A percentile compares a stretch with the other conserved stretches of the same genome.
Conservation (phyloP, 2,888 invertebrate genomes). For the Noctua pronuba region DNA sequence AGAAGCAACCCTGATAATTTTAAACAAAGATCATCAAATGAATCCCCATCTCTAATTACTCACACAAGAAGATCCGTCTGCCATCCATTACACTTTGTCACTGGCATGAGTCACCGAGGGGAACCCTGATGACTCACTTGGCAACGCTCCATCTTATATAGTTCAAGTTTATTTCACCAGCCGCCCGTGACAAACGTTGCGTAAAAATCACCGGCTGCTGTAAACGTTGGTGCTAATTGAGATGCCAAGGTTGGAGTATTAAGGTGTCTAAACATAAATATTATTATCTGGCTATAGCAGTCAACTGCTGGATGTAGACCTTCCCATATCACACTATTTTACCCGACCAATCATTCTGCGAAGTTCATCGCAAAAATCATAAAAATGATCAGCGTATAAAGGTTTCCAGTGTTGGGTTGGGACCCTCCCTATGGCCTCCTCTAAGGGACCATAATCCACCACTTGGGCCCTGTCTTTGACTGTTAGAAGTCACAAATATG, state of each 20-base stretch:
- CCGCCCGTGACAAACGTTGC: slow-evolving; percentile 54
- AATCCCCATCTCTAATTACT: slow-evolving; percentile 20
- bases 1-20: not conserved
- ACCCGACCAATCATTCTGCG: not conserved
- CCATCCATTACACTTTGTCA: slow-evolving; percentile 56
- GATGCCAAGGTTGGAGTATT: slow-evolving; percentile 21
- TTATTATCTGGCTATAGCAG: not conserved
- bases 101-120: slow-evolving; percentile 70
- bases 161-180: slow-evolving; percentile 71
- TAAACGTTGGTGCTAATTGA: slow-evolving; percentile 37
- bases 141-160: slow-evolving; percentile 72
- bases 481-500: not conserved
- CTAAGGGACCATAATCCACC: not conserved
- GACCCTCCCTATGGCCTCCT: not conserved
- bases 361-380: not conserved
- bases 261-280: slow-evolving; percentile 26
- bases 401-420: no score
- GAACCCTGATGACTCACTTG: slow-evolving; percentile 76
- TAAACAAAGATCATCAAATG: slow-evolving; percentile 19
- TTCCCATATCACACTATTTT: not conserved
- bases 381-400: not conserved
- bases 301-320: not conserved
- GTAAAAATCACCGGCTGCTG: slow-evolving; percentile 54
- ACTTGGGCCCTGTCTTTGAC: not conserved
- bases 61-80: slow-evolving; percentile 43